A percentile compares a stretch with the other conserved stretches of the same genome.
phyloP scores from a whole-genome alignment of 1,140 invertebrate species.

The Augochlora pura region DNA sequence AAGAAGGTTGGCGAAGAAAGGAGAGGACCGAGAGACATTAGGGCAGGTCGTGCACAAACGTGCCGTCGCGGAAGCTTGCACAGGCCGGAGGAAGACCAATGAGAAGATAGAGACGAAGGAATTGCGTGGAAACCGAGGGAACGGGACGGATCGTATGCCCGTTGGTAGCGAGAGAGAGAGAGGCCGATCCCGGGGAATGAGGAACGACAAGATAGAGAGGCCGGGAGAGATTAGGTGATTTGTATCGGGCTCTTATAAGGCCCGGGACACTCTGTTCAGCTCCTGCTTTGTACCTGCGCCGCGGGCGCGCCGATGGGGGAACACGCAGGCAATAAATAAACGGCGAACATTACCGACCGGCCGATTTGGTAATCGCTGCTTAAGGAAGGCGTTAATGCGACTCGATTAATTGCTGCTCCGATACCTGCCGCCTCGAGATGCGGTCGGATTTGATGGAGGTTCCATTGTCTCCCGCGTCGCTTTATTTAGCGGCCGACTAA shows the following conservation, averaged over 20 bases:
- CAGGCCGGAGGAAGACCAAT: not conserved
- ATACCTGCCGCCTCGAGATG: not conserved
- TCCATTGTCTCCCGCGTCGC: too few relatives aligned
- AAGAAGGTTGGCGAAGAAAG: not conserved
- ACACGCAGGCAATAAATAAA: constrained; percentile 26
- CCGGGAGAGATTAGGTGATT: constrained; percentile 38
- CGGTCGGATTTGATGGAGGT: not conserved
- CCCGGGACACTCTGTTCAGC: constrained; percentile 16
- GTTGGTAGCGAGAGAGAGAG: too few relatives aligned
- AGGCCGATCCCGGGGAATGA: not conserved
- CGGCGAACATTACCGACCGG: constrained; percentile 2
- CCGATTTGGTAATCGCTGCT: constrained; percentile 44
- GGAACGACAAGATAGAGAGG: constrained; percentile 9
- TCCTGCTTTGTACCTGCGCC: not conserved
- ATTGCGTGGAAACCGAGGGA: constrained; percentile 30
- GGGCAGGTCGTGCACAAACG: constrained; percentile 51
- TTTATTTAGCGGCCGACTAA: too few relatives aligned
- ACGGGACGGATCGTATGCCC: not conserved
- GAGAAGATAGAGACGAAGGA: constrained; percentile 12
- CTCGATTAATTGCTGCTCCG: constrained; percentile 24
- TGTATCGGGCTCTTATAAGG: constrained; percentile 40
- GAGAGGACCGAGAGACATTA: constrained; percentile 38
- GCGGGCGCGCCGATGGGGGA: not conserved
- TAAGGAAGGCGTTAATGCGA: constrained; percentile 38
- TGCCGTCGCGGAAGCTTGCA: constrained; percentile 41